Percentiles rank a stretch among this genome's conserved stretches.
Conservation (phyloP, 2,113 vertebrate species). For the Boleophthalmus pectinirostris region DNA sequence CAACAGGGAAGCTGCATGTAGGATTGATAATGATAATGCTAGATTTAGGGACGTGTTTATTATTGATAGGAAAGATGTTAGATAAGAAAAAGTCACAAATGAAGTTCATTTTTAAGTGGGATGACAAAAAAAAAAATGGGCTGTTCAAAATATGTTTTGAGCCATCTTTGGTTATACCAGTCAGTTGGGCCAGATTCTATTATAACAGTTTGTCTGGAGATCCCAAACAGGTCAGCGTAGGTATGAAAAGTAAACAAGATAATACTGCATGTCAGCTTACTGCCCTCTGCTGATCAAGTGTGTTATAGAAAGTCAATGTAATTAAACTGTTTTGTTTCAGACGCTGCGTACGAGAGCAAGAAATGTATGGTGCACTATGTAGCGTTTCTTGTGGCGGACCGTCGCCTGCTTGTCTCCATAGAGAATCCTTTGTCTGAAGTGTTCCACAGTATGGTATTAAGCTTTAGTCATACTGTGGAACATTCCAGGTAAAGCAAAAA, state of each 20-base stretch:
- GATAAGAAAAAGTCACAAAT: no score
- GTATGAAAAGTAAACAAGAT: not conserved
- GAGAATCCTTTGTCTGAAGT: not conserved
- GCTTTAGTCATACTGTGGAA: not conserved
- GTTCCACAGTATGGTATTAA: not conserved
- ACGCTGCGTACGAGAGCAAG: not conserved
- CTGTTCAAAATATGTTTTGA: not conserved
- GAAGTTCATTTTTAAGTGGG: no score
- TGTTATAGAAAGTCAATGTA: no score
- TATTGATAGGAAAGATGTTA: not conserved
- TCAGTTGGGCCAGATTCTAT: not conserved
- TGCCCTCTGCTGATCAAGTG: not conserved
- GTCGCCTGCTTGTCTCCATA: not conserved
- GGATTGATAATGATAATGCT: no score
- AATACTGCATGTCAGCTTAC: not conserved
- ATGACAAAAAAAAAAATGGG: no score
- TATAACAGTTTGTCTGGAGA: no score
- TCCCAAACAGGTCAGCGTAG: no score
- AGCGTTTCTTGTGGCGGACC: not conserved
- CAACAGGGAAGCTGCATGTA: no score
- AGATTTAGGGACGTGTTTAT: not conserved
- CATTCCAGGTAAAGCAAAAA: not conserved
- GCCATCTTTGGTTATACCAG: not conserved
- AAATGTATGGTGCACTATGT: not conserved
- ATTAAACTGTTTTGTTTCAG: not conserved